These are phyloP conservation scores for Ammodytes dubius DNA, from an alignment of 2,113 vertebrate genomes.

Conservation along the genomic window DNA sequence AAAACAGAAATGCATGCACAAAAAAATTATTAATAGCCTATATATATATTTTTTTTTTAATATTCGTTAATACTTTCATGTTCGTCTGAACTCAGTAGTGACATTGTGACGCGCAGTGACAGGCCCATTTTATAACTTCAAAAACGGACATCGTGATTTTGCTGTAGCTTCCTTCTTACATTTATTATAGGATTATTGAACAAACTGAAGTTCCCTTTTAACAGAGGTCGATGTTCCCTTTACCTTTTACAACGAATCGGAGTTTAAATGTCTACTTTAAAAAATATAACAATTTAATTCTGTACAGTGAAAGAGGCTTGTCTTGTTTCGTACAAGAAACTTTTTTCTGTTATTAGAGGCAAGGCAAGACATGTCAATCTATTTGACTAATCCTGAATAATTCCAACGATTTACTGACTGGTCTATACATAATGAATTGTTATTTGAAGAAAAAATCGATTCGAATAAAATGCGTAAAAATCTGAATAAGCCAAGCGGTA, in stretches of 20 bases:
- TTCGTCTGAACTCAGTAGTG: not conserved
- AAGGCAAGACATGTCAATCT: not conserved
- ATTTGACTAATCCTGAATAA: not conserved
- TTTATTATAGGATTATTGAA: not conserved
- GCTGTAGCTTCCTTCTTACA: constrained; percentile 8
- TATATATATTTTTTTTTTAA: not conserved
- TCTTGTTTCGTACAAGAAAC: not conserved
- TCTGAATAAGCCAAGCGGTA: not conserved
- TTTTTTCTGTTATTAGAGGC: not conserved
- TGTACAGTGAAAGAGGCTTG: not conserved
- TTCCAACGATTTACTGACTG: not conserved
- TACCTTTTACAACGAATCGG: not conserved
- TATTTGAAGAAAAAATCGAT: not conserved
- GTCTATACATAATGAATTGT: not conserved
- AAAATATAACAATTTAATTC: not conserved
- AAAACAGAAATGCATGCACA: not conserved
- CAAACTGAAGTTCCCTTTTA: not conserved
- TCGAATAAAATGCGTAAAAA: not conserved
- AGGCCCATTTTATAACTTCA: constrained; percentile 6
- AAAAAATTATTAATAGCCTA: not conserved
- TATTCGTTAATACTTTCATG: not conserved
- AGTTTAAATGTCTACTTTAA: not conserved
- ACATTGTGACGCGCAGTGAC: not conserved
- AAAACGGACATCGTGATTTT: not conserved
- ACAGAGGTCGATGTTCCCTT: not conserved